Evolutionary conservation across 2,888 invertebrate genomes (phyloP).

Genomic region (Choristoneura rosaceana): DNA sequence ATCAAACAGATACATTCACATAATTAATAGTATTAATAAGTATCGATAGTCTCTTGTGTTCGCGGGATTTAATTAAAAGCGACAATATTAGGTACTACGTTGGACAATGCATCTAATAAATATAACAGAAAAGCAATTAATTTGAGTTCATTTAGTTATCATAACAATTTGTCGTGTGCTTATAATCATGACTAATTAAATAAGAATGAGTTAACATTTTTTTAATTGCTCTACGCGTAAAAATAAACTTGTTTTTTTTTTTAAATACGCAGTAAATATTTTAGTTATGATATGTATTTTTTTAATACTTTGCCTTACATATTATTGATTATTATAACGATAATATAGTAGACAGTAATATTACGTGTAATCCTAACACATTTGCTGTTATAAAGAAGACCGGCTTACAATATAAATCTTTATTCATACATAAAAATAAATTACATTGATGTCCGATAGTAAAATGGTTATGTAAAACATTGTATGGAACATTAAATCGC

Average conservation of each 20-base stretch:
- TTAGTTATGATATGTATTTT: too few species aligned
- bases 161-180: not conserved
- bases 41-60: not conserved
- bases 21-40: too few species aligned
- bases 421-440: slow-evolving; percentile 10
- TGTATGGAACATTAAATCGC: slow-evolving; percentile 15
- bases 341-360: too few species aligned
- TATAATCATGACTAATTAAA: not conserved
- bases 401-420: not conserved
- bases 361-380: too few species aligned
- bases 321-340: too few species aligned
- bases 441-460: slow-evolving; percentile 11
- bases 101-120: not conserved
- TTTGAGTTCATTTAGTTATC: slow-evolving; percentile 10
- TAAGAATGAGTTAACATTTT: not conserved
- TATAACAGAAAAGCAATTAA: not conserved
- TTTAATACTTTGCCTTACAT: too few species aligned
- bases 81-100: not conserved
- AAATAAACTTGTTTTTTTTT: too few species aligned
- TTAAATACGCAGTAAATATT: too few species aligned
- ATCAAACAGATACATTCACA: too few species aligned
- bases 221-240: not conserved
- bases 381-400: not conserved
- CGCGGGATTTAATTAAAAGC: not conserved
- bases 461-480: slow-evolving; percentile 31